Evolutionary conservation across 2,888 invertebrate species (phyloP).

Genomic region (Pterostichus niger): DNA sequence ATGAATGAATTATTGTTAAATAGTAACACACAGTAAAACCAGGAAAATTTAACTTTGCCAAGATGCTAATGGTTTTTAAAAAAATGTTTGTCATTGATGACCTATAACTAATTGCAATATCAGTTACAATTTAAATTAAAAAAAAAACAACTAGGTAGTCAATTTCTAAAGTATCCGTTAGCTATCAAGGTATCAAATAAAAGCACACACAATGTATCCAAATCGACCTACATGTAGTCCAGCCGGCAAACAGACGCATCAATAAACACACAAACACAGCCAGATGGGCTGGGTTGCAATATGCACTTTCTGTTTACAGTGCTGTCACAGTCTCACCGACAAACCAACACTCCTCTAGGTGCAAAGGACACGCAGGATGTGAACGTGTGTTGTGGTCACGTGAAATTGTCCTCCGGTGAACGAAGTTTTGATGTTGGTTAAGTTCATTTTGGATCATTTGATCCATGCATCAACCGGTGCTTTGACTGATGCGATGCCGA

Average conservation of each 20-base stretch:
- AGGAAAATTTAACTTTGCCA: too few relatives aligned
- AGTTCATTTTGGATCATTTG: background rate
- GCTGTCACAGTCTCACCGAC: conserved; percentile 12
- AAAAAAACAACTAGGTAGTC: background rate
- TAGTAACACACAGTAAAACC: too few relatives aligned
- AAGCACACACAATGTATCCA: conserved; percentile 6
- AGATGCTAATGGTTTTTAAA: too few relatives aligned
- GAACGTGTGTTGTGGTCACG: conserved; percentile 8
- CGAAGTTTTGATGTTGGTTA: conserved; percentile 19
- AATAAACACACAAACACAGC: conserved; percentile 12
- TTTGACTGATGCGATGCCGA: too few relatives aligned
- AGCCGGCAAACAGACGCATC: conserved; percentile 41
- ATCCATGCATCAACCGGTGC: background rate
- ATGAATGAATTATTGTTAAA: too few relatives aligned
- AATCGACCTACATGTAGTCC: conserved; percentile 38
- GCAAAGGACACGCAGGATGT: background rate
- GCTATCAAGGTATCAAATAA: conserved; percentile 9
- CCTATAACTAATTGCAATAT: too few relatives aligned
- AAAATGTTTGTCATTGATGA: too few relatives aligned
- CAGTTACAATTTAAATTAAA: too few relatives aligned
- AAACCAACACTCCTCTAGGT: background rate
- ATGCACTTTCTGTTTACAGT: conserved; percentile 36
- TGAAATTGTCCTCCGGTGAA: conserved; percentile 5
- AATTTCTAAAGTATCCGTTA: conserved; percentile 25
- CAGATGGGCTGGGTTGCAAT: conserved; percentile 6